These are phyloP conservation scores for Drosophila phalerata DNA, from an alignment of 2,888 invertebrate species.

Conservation along the genomic window DNA sequence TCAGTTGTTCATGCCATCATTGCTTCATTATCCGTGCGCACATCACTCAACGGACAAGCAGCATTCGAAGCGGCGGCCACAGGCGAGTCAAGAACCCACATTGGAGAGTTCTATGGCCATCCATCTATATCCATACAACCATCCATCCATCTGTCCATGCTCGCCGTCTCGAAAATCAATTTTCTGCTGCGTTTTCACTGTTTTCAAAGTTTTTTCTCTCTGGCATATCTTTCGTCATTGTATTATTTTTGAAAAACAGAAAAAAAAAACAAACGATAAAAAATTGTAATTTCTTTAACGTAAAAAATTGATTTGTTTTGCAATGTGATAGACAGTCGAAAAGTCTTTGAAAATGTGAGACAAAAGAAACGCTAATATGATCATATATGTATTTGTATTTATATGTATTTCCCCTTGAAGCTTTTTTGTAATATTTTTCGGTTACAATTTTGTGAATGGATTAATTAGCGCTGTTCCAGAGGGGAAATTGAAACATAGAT, in stretches of 20 bases:
- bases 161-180: conserved; percentile 60
- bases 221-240: conserved; percentile 56
- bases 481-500: neutral
- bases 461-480: conserved; percentile 16
- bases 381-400: neutral
- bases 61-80: conserved; percentile 20
- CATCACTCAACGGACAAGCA: conserved; percentile 70
- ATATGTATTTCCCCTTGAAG: conserved; percentile 12
- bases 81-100: conserved; percentile 26
- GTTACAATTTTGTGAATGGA: conserved; percentile 31
- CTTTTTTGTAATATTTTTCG: conserved; percentile 28
- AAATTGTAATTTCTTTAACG: conserved; percentile 49
- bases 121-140: conserved; percentile 36
- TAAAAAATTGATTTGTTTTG: conserved; percentile 66
- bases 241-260: conserved; percentile 38
- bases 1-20: conserved; percentile 58
- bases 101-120: conserved; percentile 36
- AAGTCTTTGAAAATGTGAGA: conserved; percentile 21
- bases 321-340: conserved; percentile 36
- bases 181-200: conserved; percentile 53
- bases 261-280: conserved; percentile 25
- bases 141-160: conserved; percentile 30
- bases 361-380: conserved; percentile 40
- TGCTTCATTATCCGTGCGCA: conserved; percentile 75
- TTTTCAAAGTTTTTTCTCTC: conserved; percentile 50